These are phyloP conservation scores for Camponotus fellah DNA, from an alignment of 2,888 invertebrate genomes.

Conservation along the genomic window DNA sequence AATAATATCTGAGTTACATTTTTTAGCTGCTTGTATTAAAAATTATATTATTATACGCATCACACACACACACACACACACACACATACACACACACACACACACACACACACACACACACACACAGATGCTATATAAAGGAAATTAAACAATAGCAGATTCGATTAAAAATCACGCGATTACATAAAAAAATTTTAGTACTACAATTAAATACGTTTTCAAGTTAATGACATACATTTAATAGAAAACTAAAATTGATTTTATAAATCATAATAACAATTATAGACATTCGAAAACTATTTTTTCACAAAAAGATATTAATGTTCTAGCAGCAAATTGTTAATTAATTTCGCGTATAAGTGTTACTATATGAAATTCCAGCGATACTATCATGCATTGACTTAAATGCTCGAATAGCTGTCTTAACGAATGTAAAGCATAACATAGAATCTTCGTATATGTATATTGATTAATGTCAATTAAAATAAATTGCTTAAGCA, in stretches of 20 bases:
- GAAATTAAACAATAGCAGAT: not conserved
- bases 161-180: not conserved
- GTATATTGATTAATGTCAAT: constrained; percentile 25
- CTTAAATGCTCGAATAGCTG: constrained; percentile 46
- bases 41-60: not conserved
- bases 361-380: constrained; percentile 31
- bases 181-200: not conserved
- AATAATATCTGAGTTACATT: not conserved
- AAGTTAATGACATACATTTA: constrained; percentile 22
- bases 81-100: not conserved
- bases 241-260: not conserved
- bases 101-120: not conserved
- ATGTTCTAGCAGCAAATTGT: constrained; percentile 20
- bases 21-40: not conserved
- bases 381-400: constrained; percentile 38
- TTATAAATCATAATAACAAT: constrained; percentile 15
- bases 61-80: too few relatives aligned
- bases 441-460: constrained; percentile 9
- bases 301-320: constrained; percentile 34
- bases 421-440: constrained; percentile 33
- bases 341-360: constrained; percentile 34
- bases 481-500: constrained; percentile 2
- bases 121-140: not conserved
- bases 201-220: constrained; percentile 1
- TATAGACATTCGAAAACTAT: not conserved